A percentile compares a stretch with the other conserved stretches of the same genome.
Conservation (phyloP, 2,888 invertebrate species). For the Emmelina monodactyla region DNA sequence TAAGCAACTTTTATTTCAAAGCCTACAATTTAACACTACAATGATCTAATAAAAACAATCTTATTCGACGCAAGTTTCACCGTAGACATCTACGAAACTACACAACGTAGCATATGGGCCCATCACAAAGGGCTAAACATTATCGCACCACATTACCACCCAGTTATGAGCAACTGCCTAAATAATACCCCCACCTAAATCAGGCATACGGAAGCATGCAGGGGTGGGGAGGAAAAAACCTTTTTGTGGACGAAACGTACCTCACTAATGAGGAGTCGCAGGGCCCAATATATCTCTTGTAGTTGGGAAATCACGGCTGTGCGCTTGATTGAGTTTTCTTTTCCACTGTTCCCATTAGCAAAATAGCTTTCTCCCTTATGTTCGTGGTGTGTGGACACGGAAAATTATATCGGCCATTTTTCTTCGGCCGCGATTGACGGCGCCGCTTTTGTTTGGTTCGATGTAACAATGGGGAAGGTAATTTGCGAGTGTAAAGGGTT, state of each 20-base stretch:
- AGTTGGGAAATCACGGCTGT: constrained; percentile 60
- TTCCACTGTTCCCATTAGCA: constrained; percentile 59
- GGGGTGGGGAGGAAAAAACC: constrained; percentile 35
- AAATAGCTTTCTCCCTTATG: constrained; percentile 51
- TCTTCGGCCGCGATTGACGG: no score
- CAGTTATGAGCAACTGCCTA: background rate
- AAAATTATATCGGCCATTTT: constrained; percentile 54
- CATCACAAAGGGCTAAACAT: no score
- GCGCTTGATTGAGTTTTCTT: constrained; percentile 62
- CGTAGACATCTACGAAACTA: no score
- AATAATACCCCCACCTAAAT: background rate
- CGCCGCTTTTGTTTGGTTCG: no score
- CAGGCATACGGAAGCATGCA: constrained; percentile 43
- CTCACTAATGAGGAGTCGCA: constrained; percentile 49
- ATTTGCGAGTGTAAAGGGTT: no score
- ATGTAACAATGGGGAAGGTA: no score
- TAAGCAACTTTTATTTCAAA: background rate
- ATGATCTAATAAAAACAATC: no score
- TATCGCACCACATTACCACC: background rate
- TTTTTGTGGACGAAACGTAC: constrained; percentile 35
- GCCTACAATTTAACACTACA: no score
- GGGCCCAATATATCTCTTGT: constrained; percentile 56
- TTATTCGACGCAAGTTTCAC: no score
- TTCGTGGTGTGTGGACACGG: constrained; percentile 44
- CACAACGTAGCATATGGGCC: no score